phyloP scores from a whole-genome alignment of 2,888 invertebrate genomes.

The Chesias legatella region DNA sequence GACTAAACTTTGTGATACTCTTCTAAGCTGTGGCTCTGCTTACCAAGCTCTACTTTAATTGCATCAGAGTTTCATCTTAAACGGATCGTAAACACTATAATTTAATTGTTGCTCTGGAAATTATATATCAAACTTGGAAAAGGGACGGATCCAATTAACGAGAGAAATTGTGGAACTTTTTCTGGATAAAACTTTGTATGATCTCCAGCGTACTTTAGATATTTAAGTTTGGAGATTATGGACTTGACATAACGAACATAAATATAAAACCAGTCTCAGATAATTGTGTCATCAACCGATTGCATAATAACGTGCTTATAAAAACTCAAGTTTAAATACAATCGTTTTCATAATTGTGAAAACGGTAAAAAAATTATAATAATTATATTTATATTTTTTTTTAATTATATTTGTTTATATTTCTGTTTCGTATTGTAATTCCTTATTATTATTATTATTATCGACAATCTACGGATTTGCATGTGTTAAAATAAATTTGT shows the following conservation, averaged over 20 bases:
- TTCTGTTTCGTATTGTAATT: no score
- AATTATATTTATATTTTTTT: no score
- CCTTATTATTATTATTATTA: no score
- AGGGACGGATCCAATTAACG: slow-evolving; percentile 28
- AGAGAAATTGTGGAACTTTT: slow-evolving; percentile 26
- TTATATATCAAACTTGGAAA: slow-evolving; percentile 28
- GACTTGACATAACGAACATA: background rate
- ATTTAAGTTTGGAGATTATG: slow-evolving; percentile 1
- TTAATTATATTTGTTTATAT: no score
- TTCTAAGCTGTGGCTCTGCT: slow-evolving; percentile 3
- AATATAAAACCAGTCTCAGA: no score
- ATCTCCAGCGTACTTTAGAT: slow-evolving; percentile 19
- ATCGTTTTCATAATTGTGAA: no score
- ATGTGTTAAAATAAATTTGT: no score
- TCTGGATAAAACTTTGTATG: slow-evolving; percentile 21
- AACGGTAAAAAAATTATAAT: no score
- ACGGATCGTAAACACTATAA: slow-evolving; percentile 41
- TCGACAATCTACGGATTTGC: no score
- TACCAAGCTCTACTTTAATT: slow-evolving; percentile 34
- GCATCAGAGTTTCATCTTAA: slow-evolving; percentile 40
- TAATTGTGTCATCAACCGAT: no score
- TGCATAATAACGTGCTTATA: no score
- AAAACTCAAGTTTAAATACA: no score
- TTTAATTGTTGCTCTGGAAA: slow-evolving; percentile 27
- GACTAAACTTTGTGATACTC: background rate